Base-by-base conservation (phyloP, 2,888 invertebrate genomes). In the Diaprepes abbreviatus region DNA sequence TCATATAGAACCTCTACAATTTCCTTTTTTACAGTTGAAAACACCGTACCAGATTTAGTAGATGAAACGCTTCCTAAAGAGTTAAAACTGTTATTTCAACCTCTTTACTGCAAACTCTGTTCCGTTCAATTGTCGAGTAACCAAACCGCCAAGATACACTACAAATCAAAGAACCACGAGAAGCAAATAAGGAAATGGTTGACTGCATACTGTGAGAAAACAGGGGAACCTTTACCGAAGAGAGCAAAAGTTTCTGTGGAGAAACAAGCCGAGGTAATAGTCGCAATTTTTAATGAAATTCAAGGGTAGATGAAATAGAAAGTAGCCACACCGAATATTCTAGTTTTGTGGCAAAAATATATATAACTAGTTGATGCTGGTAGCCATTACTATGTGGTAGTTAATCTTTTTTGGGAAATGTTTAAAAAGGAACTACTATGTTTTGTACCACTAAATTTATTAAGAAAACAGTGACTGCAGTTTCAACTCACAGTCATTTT, bases 121-220 rank as follows among this genome's bases (percentile, higher is more conserved):
- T 79, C 81, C 33, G 79, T 81, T 0, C 82, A 84, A 62, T 78
- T 87, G 74, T 86, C 85, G 60, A 86, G 86, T 1, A 81, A 83
- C 38, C 80, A 83, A 2, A 83, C 84, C 73, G 87, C 88, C 1
- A 84, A 84, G 65, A 77, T 85, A 70, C 88, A 89, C 73, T 89
- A 88, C 74, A 84, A 85, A 57, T 88, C 88, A 0, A 87, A 86
- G 73, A 83, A 84, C 24, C 88, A 89, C 74, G 85, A 87, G 59
- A 87, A 87, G 58, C 87, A 86, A 74, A 83, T 88, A 1, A 81
- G 82, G 33, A 81, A 81, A 24, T 88, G 85, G 83, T 74, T 88
- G 45, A 78, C 82, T 1, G 84, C 83, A 1, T 82, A 85, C 79
- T 75, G 83, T 0, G 79, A 79, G 66, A 78, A 77, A 74, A 84